A percentile compares a stretch with the other conserved stretches of the same genome.
Conservation (phyloP, 1,140 invertebrate species). For the Vollenhovia emeryi region DNA sequence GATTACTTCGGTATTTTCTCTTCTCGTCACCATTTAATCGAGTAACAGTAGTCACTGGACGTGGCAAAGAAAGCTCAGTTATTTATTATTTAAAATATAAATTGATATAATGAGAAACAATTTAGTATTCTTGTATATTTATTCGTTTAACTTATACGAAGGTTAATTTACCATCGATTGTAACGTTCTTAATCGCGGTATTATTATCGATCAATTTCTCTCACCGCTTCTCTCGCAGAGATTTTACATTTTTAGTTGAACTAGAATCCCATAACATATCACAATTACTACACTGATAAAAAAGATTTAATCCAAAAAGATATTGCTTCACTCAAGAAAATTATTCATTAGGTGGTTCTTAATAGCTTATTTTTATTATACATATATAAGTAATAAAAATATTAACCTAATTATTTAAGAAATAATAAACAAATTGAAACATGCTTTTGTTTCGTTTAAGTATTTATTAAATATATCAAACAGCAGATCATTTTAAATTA, state of each 20-base stretch:
- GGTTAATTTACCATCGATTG: background rate
- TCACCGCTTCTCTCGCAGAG: background rate
- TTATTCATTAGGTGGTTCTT: no score
- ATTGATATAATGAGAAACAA: background rate
- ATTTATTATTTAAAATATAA: background rate
- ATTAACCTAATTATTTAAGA: no score
- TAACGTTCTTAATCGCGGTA: constrained; percentile 4
- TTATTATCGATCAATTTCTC: background rate
- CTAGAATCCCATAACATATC: constrained; percentile 5
- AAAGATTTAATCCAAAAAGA: no score
- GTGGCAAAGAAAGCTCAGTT: background rate
- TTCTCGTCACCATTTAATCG: constrained; percentile 4
- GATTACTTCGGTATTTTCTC: constrained; percentile 14
- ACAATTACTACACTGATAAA: background rate
- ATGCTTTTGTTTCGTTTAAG: no score
- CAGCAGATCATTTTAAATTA: no score
- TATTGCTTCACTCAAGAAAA: no score
- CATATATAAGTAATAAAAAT: no score
- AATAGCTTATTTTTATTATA: no score
- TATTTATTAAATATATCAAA: no score
- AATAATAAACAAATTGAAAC: no score
- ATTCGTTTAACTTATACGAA: background rate
- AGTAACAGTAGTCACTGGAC: background rate
- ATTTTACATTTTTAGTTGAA: background rate
- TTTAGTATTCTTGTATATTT: background rate